Conservation (phyloP, 2,797 vertebrate species). For the Ptychobarbus kaznakovi region DNA sequence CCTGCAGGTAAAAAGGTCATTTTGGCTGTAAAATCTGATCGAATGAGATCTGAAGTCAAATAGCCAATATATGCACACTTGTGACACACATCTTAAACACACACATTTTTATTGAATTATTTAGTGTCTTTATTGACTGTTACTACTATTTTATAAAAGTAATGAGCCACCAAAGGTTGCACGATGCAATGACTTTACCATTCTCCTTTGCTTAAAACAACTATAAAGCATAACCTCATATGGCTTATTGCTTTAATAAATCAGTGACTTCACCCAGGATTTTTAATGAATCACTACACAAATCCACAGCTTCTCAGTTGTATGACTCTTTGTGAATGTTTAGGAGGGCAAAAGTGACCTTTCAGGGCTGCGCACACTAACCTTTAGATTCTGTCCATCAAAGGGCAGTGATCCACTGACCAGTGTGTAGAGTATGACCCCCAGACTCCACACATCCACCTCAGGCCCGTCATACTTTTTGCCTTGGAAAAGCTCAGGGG, state of each 20-base stretch:
- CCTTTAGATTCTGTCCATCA: constrained; percentile 92
- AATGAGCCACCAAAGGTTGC: background rate
- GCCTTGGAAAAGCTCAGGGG: constrained; percentile 93
- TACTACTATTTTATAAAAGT: background rate
- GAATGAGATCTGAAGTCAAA: background rate
- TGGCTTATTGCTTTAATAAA: constrained; percentile 19
- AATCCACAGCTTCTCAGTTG: background rate
- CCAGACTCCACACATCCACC: constrained; percentile 94
- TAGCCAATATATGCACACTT: background rate
- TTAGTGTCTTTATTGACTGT: background rate
- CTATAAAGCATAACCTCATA: background rate
- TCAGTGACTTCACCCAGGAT: constrained; percentile 1
- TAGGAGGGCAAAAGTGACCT: constrained; percentile 25
- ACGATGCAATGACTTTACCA: background rate
- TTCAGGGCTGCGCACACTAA: constrained; percentile 55
- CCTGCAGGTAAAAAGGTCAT: constrained; percentile 69
- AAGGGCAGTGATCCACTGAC: constrained; percentile 93
- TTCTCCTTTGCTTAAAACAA: background rate
- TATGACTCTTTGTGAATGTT: constrained; percentile 13
- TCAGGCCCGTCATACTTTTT: constrained; percentile 94
- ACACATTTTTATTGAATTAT: background rate
- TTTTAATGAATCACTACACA: background rate
- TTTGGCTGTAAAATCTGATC: background rate
- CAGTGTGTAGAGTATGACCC: constrained; percentile 92
- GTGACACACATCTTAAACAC: background rate